Percentiles rank a stretch among this genome's conserved stretches.
Conservation (phyloP, 2,888 invertebrate genomes). For the Ectemnius continuus region DNA sequence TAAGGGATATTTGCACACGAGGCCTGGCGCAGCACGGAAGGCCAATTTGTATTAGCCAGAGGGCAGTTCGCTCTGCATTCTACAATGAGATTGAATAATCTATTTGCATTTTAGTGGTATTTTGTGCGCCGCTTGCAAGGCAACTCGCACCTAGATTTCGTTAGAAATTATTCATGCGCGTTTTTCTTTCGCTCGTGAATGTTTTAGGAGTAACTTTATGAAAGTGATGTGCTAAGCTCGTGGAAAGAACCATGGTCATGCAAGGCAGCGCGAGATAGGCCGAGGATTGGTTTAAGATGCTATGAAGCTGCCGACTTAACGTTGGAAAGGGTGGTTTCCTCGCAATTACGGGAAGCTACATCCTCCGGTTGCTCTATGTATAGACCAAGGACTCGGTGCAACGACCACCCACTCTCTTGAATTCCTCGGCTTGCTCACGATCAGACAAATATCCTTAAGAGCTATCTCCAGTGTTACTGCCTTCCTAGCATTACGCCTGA, state of each 20-base stretch:
- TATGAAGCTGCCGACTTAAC: constrained; percentile 57
- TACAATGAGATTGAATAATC: neutral
- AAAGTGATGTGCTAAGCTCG: too few relatives aligned
- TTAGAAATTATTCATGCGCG: too few relatives aligned
- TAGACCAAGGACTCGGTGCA: constrained; percentile 50
- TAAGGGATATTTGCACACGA: constrained; percentile 30
- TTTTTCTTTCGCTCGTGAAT: too few relatives aligned
- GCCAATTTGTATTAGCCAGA: neutral
- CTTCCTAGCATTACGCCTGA: constrained; percentile 24
- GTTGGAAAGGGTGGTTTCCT: constrained; percentile 62
- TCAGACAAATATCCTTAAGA: constrained; percentile 56
- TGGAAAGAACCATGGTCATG: constrained; percentile 1
- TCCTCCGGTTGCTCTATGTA: constrained; percentile 63
- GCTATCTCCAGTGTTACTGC: constrained; percentile 33
- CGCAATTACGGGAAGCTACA: constrained; percentile 65
- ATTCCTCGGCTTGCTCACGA: constrained; percentile 55
- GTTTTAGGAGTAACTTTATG: too few relatives aligned
- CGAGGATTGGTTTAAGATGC: constrained; percentile 58
- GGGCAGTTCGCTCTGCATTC: neutral
- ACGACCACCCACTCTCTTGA: constrained; percentile 37
- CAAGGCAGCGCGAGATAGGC: constrained; percentile 37
- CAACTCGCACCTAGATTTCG: too few relatives aligned
- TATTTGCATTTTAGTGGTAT: neutral
- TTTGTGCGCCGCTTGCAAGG: too few relatives aligned
- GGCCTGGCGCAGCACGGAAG: neutral